Conservation (phyloP, 2,888 invertebrate genomes). For the Elaeidobius kamerunicus region DNA sequence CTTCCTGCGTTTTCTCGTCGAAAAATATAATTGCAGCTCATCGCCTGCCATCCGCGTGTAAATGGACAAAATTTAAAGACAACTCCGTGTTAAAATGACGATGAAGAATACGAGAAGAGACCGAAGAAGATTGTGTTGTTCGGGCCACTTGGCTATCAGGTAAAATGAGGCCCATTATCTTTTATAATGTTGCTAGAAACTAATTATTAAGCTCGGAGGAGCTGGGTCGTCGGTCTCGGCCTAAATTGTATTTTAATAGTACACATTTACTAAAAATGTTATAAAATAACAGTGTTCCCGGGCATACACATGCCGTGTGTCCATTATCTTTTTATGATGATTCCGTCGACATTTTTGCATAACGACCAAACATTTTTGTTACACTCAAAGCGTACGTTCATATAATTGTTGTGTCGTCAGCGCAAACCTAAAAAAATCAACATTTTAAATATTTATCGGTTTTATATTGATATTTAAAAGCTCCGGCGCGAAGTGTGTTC, state of each 20-base stretch:
- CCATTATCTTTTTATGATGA: conserved; percentile 14
- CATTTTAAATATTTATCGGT: not conserved
- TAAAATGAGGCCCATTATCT: conserved; percentile 23
- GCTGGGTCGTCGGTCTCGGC: conserved; percentile 30
- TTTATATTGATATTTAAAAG: not conserved
- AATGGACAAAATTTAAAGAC: conserved; percentile 8
- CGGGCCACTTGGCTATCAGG: conserved; percentile 13
- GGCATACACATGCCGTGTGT: conserved; percentile 7
- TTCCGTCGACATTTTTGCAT: conserved; percentile 9
- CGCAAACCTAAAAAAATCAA: too few species aligned
- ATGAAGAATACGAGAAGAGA: conserved; percentile 8
- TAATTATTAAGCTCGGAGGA: conserved; percentile 20
- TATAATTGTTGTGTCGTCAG: too few species aligned
- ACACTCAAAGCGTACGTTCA: too few species aligned
- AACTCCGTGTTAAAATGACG: conserved; percentile 11
- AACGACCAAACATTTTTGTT: not conserved
- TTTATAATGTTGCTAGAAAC: conserved; percentile 23
- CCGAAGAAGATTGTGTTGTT: conserved; percentile 14
- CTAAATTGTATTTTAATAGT: conserved; percentile 43
- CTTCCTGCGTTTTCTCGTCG: too few species aligned
- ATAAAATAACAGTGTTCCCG: conserved; percentile 37
- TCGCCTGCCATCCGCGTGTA: conserved; percentile 3
- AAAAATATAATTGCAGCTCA: too few species aligned
- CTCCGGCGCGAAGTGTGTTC: too few species aligned
- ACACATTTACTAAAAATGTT: conserved; percentile 40